These are phyloP conservation scores for Eristalinus sepulchralis DNA, from an alignment of 2,888 invertebrate species.

Conservation along the genomic window DNA sequence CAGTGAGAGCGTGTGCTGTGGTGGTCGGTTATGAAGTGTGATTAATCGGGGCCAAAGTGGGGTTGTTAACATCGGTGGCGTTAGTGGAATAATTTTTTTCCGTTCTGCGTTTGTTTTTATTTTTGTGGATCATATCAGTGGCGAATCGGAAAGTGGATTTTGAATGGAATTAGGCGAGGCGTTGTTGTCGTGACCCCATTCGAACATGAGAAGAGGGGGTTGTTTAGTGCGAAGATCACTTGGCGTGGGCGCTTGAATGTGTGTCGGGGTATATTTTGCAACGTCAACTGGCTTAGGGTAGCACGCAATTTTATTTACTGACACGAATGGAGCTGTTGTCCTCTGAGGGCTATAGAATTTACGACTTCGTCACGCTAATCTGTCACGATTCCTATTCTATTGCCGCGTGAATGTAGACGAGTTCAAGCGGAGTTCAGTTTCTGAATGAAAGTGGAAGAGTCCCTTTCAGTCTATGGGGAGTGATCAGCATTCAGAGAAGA, in stretches of 20 bases:
- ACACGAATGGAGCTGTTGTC: background rate
- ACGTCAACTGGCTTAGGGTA: background rate
- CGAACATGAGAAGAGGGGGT: background rate
- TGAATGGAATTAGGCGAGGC: background rate
- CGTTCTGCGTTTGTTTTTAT: conserved; percentile 10
- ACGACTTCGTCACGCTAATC: background rate
- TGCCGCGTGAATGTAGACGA: background rate
- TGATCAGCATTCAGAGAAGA: background rate
- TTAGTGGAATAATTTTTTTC: background rate
- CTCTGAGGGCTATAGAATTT: background rate
- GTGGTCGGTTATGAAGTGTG: conserved; percentile 22
- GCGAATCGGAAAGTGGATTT: background rate
- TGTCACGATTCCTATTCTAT: background rate
- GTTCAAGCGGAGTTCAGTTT: background rate
- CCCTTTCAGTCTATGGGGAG: background rate
- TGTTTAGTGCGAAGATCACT: background rate
- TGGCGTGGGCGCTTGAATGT: background rate
- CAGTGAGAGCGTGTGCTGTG: background rate
- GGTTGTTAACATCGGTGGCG: conserved; percentile 40
- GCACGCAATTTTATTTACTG: background rate
- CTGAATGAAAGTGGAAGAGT: background rate
- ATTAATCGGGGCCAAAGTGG: conserved; percentile 42
- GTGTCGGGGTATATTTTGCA: background rate
- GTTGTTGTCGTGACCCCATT: background rate
- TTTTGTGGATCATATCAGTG: conserved; percentile 3